Conservation (phyloP, 2,113 vertebrate genomes). For the Carassius carassius region DNA sequence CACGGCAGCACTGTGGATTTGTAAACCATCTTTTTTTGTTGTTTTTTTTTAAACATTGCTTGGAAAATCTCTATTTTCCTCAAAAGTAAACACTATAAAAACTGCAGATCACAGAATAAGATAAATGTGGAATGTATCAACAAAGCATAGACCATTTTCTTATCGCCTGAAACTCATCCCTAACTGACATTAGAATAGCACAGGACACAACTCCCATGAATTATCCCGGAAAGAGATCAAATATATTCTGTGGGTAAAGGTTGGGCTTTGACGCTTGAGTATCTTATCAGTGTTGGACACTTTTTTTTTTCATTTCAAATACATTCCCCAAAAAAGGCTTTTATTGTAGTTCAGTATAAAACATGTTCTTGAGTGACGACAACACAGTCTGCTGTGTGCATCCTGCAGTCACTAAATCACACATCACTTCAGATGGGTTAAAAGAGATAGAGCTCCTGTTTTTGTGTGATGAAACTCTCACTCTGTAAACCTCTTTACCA, state of each 20-base stretch:
- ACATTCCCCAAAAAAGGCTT: background rate
- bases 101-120: background rate
- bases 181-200: background rate
- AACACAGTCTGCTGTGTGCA: background rate
- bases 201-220: too few relatives aligned
- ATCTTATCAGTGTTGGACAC: background rate
- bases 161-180: background rate
- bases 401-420: background rate
- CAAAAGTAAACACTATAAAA: background rate
- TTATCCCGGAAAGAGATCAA: background rate
- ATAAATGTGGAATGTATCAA: slow-evolving; percentile 6
- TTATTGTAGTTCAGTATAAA: background rate
- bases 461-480: background rate
- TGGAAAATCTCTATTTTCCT: background rate
- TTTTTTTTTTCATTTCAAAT: too few relatives aligned
- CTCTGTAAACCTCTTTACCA: background rate
- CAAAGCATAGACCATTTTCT: background rate
- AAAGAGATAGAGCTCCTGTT: too few relatives aligned
- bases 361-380: background rate
- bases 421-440: background rate
- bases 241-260: background rate
- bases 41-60: too few relatives aligned
- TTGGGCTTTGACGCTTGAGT: background rate
- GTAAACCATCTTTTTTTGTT: background rate
- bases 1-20: background rate